These are phyloP conservation scores for Macrosteles quadrilineatus DNA, from an alignment of 1,140 invertebrate species.

Conservation along the genomic window DNA sequence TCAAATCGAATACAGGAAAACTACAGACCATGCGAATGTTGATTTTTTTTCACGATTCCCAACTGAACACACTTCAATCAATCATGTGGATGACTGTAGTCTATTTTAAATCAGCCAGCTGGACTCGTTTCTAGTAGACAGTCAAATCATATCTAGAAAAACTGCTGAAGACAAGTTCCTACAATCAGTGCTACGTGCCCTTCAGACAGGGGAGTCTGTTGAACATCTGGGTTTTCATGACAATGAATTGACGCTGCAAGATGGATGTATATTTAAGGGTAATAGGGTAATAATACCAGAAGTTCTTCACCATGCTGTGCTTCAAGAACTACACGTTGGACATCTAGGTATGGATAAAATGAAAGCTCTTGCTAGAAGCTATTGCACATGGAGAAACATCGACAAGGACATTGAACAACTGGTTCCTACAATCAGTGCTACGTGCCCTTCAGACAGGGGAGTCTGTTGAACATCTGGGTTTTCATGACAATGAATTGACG, in stretches of 20 bases:
- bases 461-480: slow-evolving; percentile 44
- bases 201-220: no score
- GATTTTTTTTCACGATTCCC: background rate
- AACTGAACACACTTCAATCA: background rate
- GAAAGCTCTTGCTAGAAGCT: slow-evolving; percentile 54
- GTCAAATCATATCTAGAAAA: no score
- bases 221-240: no score
- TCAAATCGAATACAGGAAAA: background rate
- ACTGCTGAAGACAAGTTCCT: no score
- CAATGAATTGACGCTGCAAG: no score
- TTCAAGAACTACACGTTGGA: slow-evolving; percentile 51
- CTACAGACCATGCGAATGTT: background rate
- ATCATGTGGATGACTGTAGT: background rate
- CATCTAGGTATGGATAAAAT: slow-evolving; percentile 56
- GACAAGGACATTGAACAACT: slow-evolving; percentile 51
- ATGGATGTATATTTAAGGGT: no score
- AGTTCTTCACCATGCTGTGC: slow-evolving; percentile 36
- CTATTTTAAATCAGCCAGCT: background rate
- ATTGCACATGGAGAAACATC: slow-evolving; percentile 55
- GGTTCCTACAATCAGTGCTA: slow-evolving; percentile 38
- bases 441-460: no score
- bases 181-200: no score
- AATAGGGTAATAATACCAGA: background rate
- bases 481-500: slow-evolving; percentile 44
- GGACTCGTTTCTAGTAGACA: background rate